Conservation (phyloP, 1,140 invertebrate species). For the Chrysopa pallens region DNA sequence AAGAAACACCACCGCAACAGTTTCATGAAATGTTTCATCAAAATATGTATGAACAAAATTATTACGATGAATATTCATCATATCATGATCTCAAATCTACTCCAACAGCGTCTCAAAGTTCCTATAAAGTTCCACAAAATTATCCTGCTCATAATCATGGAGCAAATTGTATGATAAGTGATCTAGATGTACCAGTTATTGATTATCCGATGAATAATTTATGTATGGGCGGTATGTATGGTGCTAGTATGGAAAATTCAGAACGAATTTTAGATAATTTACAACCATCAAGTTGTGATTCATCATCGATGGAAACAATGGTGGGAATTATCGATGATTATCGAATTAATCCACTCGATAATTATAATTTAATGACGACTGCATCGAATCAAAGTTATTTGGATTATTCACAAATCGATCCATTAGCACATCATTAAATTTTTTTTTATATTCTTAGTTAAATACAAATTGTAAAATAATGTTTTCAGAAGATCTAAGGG, state of each 20-base stretch:
- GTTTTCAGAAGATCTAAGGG: too few relatives aligned
- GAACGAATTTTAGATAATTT: too few relatives aligned
- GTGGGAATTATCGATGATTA: too few relatives aligned
- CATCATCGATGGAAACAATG: too few relatives aligned
- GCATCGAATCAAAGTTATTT: too few relatives aligned
- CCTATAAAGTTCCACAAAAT: neutral
- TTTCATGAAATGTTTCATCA: neutral
- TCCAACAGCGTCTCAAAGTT: neutral
- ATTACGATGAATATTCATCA: neutral
- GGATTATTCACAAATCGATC: too few relatives aligned
- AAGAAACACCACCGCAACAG: neutral
- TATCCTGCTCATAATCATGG: neutral
- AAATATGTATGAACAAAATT: neutral
- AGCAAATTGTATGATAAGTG: neutral
- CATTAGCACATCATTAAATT: too few relatives aligned
- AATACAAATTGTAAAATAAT: too few relatives aligned
- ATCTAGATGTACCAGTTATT: neutral
- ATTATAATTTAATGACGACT: too few relatives aligned
- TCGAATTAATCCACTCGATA: too few relatives aligned
- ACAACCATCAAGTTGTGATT: too few relatives aligned
- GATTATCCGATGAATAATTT: neutral
- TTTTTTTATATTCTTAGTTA: too few relatives aligned
- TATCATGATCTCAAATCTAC: neutral
- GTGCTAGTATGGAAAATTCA: neutral
- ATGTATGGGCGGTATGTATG: neutral